A percentile compares a stretch with the other conserved stretches of the same genome.
These are phyloP conservation scores for Pantala flavescens DNA, from an alignment of 1,140 invertebrate genomes.

Conservation along the genomic window DNA sequence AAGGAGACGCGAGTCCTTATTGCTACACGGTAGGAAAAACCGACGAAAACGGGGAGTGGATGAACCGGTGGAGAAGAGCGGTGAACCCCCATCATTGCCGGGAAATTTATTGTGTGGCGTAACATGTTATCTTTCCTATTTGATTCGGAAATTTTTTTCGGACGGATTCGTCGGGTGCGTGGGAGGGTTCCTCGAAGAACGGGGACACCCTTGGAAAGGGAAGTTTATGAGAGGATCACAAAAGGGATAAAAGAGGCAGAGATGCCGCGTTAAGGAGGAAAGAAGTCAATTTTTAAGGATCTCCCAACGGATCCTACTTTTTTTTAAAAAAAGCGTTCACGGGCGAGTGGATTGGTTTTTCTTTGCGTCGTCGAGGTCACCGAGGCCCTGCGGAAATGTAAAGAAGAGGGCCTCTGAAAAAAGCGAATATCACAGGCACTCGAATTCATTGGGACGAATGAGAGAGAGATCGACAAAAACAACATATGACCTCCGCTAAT, in stretches of 20 bases:
- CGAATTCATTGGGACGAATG: too few species aligned
- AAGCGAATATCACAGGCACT: too few species aligned
- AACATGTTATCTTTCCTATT: background rate
- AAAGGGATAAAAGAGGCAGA: background rate
- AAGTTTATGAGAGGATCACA: background rate
- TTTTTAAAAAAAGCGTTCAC: too few species aligned
- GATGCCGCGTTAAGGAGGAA: background rate
- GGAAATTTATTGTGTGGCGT: background rate
- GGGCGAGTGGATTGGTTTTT: too few species aligned
- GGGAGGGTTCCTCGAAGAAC: background rate
- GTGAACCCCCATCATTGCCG: background rate
- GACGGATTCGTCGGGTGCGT: background rate
- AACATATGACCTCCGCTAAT: too few species aligned
- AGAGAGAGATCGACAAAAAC: too few species aligned
- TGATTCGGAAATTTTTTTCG: background rate
- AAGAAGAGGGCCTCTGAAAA: too few species aligned
- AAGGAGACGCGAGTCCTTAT: background rate
- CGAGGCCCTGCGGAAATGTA: too few species aligned
- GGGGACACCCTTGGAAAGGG: background rate
- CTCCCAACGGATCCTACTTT: too few species aligned
- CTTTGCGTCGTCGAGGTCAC: too few species aligned
- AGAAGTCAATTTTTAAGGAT: too few species aligned
- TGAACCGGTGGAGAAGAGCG: background rate
- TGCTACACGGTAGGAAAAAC: background rate
- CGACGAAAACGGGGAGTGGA: too few species aligned